A percentile compares a stretch with the other conserved stretches of the same genome.
Conservation (phyloP, 2,888 invertebrate genomes). For the Rhogogaster chlorosoma region DNA sequence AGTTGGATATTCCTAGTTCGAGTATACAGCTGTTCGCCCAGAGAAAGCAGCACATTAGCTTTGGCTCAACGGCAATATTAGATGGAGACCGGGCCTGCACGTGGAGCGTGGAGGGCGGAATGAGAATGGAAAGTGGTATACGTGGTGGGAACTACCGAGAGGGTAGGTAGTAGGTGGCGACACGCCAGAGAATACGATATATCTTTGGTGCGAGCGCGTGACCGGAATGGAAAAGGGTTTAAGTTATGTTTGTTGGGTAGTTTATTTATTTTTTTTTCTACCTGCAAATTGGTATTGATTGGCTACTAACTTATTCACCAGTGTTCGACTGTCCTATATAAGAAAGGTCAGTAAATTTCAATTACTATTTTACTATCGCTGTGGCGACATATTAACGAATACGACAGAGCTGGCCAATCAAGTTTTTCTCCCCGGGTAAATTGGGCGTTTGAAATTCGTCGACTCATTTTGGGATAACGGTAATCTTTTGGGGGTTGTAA, state of each 20-base stretch:
- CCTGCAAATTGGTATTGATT: slow-evolving; percentile 46
- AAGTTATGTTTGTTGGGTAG: slow-evolving; percentile 62
- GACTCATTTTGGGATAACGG: background rate
- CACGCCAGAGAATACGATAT: slow-evolving; percentile 71
- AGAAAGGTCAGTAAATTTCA: background rate
- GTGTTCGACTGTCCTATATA: background rate
- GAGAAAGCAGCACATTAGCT: slow-evolving; percentile 40
- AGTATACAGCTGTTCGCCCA: background rate
- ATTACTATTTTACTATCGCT: background rate
- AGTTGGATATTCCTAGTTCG: background rate
- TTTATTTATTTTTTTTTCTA: background rate
- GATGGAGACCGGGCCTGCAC: slow-evolving; percentile 43
- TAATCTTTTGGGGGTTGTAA: slow-evolving; percentile 29
- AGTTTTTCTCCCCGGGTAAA: background rate
- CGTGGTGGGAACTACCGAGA: slow-evolving; percentile 35
- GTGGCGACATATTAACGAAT: background rate
- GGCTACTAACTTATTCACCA: background rate
- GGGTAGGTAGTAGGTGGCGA: slow-evolving; percentile 55
- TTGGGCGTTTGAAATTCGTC: background rate
- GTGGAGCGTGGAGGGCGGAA: slow-evolving; percentile 30
- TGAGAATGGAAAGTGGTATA: slow-evolving; percentile 49
- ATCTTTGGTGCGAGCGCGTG: slow-evolving; percentile 74
- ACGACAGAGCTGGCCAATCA: background rate
- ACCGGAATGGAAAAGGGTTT: slow-evolving; percentile 72
- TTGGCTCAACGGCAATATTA: slow-evolving; percentile 48